Evolutionary conservation across 1,140 invertebrate genomes (phyloP), one percentile per base, ranked within the genome.

Genomic region (Liolophura sinensis): DNA sequence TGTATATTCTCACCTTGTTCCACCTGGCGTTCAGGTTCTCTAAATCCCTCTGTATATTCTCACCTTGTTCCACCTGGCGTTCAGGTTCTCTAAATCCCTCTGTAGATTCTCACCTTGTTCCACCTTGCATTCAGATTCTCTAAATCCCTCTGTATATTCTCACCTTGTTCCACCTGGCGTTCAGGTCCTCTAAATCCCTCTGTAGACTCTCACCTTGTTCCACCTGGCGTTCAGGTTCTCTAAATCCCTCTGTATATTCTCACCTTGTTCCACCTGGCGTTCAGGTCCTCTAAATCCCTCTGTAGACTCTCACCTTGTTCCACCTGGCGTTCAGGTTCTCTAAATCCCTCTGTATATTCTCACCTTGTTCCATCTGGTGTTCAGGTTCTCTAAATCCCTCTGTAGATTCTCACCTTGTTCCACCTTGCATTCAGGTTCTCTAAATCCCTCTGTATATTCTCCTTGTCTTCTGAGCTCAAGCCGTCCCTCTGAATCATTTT

Each of bases 1-100:
- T 76, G 69, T 1, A 82, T 79, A 59, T 81, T 81, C 0, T 74
- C 74, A 83, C 82, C 76, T 78, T 78, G 24, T 66, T 67, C 77
- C 79, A 83, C 24, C 78, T 70, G 16, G 60, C 40, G 58, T 80
- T 80, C 0, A 82, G 70, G 57, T 75, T 81, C 40, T 80, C 73
- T 11, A 83, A 59, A 64, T 82, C 80, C 55, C 73, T 78, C 14
- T 76, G 69, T 1, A 82, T 79, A 59, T 81, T 81, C 59, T 67
- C 54, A 83, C 82, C 76, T 78, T 78, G 24, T 66, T 67, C 77
- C 79, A 83, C 24, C 78, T 70, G 16, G 60, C 40, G 58, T 80
- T 80, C 0, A 82, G 70, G 57, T 75, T 81, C 40, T 80, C 73
- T 11, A 83, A 59, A 64, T 82, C 80, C 55, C 73, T 78, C 14